Percentiles rank a stretch among this genome's conserved stretches.
Evolutionary conservation across 2,113 vertebrate genomes (phyloP).

Genomic region (Cathartes aura): DNA sequence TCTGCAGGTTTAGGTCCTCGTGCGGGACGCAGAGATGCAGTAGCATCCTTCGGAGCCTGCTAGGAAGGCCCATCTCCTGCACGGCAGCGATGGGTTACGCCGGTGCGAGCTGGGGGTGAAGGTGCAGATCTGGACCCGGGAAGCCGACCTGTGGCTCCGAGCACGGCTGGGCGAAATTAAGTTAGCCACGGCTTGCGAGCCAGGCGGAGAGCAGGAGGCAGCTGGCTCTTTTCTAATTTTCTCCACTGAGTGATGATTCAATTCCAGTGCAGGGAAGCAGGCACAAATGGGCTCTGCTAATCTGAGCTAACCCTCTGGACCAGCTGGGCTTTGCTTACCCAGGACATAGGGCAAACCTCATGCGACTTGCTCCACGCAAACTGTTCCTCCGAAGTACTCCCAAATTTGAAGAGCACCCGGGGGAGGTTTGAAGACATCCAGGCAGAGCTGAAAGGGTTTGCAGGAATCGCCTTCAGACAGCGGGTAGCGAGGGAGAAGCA

Average conservation of each 20-base stretch:
- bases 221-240: neutral
- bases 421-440: neutral
- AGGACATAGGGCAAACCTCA: neutral
- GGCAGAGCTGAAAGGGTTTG: neutral
- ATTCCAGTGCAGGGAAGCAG: neutral
- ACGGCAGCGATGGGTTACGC: accelerated
- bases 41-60: neutral
- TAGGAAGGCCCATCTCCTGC: neutral
- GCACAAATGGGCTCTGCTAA: neutral
- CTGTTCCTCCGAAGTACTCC: neutral
- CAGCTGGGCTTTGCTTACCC: neutral
- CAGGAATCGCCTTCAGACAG: neutral
- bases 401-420: neutral
- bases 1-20: neutral
- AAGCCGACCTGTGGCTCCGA: accelerated
- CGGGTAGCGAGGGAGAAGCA: accelerated
- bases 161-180: neutral
- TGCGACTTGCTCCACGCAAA: accelerated
- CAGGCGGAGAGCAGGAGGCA: neutral
- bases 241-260: neutral
- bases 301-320: neutral
- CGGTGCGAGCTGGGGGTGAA: neutral
- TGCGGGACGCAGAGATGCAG: neutral
- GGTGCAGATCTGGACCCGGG: accelerated
- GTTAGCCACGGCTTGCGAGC: neutral